These are phyloP conservation scores for Hermaeophaga mercurialis DNA, from an alignment of 2,888 invertebrate species.

Conservation along the genomic window DNA sequence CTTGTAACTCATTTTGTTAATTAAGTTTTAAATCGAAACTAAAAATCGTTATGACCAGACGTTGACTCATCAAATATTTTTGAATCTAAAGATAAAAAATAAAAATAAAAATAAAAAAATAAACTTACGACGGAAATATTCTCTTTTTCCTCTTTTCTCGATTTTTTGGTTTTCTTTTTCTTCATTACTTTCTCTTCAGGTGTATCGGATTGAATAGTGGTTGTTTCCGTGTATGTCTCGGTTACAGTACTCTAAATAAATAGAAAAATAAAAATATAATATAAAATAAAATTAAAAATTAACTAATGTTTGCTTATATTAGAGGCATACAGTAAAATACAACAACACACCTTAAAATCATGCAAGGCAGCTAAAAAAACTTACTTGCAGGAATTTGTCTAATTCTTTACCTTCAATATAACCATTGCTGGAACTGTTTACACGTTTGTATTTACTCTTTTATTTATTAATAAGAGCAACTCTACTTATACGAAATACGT, in stretches of 20 bases:
- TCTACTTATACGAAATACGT: no score
- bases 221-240: constrained; percentile 53
- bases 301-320: no score
- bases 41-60: no score
- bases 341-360: background rate
- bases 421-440: no score
- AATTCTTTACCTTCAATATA: no score
- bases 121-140: constrained; percentile 71
- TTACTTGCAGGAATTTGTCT: no score
- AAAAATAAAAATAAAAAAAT: constrained; percentile 25
- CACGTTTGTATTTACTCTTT: no score
- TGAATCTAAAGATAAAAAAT: no score
- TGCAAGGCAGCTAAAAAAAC: background rate
- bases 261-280: constrained; percentile 31
- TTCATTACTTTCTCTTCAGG: constrained; percentile 51
- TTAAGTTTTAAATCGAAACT: no score
- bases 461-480: no score
- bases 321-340: background rate
- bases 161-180: constrained; percentile 68
- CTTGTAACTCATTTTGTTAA: no score
- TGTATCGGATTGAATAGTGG: constrained; percentile 47
- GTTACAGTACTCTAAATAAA: constrained; percentile 54
- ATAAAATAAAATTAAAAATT: constrained; percentile 17
- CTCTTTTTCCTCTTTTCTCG: constrained; percentile 69
- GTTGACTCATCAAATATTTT: no score